Evolutionary conservation across 1,140 invertebrate species (phyloP).

Genomic region (Drosophila kanapiae): DNA sequence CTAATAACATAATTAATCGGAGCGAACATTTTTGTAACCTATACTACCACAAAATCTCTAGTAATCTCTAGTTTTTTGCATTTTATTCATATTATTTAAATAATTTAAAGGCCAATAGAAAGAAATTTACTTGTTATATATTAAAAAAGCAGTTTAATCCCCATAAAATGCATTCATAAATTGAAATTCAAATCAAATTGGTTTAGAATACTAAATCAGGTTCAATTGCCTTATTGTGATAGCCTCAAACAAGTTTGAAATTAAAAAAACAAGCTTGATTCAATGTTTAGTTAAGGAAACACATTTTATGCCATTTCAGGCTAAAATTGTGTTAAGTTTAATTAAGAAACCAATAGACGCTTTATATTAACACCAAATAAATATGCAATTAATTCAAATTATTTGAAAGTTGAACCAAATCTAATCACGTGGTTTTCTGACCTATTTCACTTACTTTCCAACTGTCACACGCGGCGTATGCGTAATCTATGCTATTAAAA

Average conservation of each 20-base stretch:
- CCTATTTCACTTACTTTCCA: conserved; percentile 19
- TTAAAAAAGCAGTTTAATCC: not conserved
- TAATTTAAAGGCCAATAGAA: not conserved
- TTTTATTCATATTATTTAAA: not conserved
- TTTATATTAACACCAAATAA: not conserved
- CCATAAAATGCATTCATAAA: not conserved
- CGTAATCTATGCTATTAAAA: conserved; percentile 61
- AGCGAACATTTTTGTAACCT: not conserved
- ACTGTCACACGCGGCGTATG: conserved; percentile 53
- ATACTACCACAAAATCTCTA: not conserved
- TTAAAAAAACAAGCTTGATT: not conserved
- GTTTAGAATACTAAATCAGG: not conserved
- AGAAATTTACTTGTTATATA: not conserved
- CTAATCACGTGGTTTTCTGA: not conserved
- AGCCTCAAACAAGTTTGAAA: not conserved
- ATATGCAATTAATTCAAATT: conserved; percentile 9
- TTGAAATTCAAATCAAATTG: not conserved
- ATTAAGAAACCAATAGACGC: not conserved
- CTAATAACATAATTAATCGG: not conserved
- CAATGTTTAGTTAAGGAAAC: not conserved
- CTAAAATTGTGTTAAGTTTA: not conserved
- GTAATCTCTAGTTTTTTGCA: not conserved
- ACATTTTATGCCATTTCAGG: not conserved
- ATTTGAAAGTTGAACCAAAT: conserved; percentile 1
- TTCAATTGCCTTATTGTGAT: not conserved